A percentile compares a stretch with the other conserved stretches of the same genome.
phyloP scores from a whole-genome alignment of 2,888 invertebrate genomes.

The Myopa testacea region DNA sequence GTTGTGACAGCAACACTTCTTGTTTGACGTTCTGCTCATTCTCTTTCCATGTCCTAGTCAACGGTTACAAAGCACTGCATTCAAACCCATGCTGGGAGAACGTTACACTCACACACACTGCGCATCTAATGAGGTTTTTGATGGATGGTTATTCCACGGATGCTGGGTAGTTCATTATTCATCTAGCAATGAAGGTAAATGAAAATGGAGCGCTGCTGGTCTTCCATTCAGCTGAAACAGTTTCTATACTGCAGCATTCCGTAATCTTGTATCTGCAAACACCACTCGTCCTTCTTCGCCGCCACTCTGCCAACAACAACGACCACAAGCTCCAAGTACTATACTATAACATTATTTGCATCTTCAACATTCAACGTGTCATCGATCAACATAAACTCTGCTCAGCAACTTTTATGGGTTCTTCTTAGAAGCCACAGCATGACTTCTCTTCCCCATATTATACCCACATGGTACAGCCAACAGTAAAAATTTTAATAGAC shows the following conservation, averaged over 20 bases:
- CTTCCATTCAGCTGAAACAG: background rate
- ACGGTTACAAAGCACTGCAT: no score
- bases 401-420: constrained; percentile 13
- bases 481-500: constrained; percentile 5
- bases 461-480: background rate
- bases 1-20: no score
- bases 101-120: background rate
- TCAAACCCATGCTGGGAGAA: no score
- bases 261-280: background rate
- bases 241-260: background rate
- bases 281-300: background rate
- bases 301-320: background rate
- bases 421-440: background rate
- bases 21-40: no score
- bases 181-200: background rate
- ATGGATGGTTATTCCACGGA: background rate
- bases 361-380: constrained; percentile 30
- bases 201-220: background rate
- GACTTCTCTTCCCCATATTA: background rate
- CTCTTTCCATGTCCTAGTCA: no score
- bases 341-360: constrained; percentile 16
- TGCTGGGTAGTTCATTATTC: background rate
- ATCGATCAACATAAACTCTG: constrained; percentile 33
- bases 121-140: constrained; percentile 28
- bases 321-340: background rate